Conservation (phyloP, 2,797 vertebrate species). For the Peromyscus attwateri region DNA sequence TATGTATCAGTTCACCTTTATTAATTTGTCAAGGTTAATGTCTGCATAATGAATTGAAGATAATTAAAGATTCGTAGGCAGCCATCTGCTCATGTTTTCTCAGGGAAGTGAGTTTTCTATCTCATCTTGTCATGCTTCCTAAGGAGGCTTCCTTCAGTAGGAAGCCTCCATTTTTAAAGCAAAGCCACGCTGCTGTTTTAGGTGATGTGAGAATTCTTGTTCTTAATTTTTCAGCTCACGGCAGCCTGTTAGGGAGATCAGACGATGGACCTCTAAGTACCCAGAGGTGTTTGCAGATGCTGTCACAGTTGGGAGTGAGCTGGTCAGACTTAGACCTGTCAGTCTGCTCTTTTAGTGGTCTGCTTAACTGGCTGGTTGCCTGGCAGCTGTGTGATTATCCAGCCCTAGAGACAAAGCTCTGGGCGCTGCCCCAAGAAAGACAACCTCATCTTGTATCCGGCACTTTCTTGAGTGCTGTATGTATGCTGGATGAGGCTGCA, state of each 20-base stretch:
- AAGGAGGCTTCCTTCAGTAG: slow-evolving; percentile 49
- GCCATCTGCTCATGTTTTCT: slow-evolving; percentile 70
- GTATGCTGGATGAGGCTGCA: not conserved
- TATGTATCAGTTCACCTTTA: slow-evolving; percentile 76
- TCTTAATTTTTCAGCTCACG: slow-evolving; percentile 54
- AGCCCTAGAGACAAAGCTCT: not conserved
- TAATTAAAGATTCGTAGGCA: slow-evolving; percentile 61
- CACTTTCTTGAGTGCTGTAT: not conserved
- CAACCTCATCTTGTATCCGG: not conserved
- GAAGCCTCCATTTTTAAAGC: slow-evolving; percentile 36
- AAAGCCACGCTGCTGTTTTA: not conserved
- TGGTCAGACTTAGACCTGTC: not conserved
- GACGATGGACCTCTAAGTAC: not conserved
- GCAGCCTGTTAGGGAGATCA: slow-evolving; percentile 46
- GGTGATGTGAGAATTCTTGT: slow-evolving; percentile 46
- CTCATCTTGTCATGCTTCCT: slow-evolving; percentile 62
- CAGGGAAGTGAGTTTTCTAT: slow-evolving; percentile 58
- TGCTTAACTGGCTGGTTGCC: not conserved
- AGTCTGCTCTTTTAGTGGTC: not conserved
- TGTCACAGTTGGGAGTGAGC: not conserved
- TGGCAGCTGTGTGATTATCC: slow-evolving; percentile 17
- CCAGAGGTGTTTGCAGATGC: not conserved
- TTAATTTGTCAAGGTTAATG: slow-evolving; percentile 75
- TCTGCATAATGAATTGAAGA: slow-evolving; percentile 63
- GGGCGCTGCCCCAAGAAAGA: not conserved